A percentile compares a stretch with the other conserved stretches of the same genome.
These are phyloP conservation scores for Drosophila pegasa DNA, from an alignment of 2,888 invertebrate species.

Conservation along the genomic window DNA sequence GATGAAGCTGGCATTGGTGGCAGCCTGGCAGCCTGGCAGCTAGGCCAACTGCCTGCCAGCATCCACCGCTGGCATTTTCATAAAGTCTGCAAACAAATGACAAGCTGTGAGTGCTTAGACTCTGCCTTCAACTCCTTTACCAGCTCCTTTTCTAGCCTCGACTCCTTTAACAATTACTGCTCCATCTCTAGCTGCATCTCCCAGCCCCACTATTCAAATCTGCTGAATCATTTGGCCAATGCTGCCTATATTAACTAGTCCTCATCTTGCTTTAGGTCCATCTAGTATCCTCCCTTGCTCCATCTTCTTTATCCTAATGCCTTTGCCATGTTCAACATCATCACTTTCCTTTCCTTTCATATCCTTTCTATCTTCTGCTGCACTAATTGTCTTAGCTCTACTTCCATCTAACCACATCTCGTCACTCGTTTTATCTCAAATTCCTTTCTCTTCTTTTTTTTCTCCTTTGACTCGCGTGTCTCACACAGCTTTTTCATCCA, in stretches of 20 bases:
- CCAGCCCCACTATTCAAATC: not conserved
- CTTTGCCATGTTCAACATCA: not conserved
- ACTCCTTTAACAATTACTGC: not conserved
- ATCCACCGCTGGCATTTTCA: conserved; percentile 47
- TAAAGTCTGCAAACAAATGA: conserved; percentile 78
- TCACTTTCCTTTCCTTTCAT: not conserved
- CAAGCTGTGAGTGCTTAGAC: conserved; percentile 54
- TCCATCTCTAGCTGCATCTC: not conserved
- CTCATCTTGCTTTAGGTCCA: not conserved
- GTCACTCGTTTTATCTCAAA: not conserved
- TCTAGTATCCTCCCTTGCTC: too few relatives aligned
- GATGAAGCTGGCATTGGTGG: conserved; percentile 72
- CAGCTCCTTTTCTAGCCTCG: not conserved
- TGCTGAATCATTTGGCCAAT: not conserved
- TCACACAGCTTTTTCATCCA: not conserved
- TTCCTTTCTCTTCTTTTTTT: not conserved
- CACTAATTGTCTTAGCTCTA: not conserved
- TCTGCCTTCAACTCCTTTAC: not conserved
- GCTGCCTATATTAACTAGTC: too few relatives aligned
- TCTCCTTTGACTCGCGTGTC: not conserved
- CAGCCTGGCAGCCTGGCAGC: conserved; percentile 40
- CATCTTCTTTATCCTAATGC: not conserved
- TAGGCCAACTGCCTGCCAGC: conserved; percentile 6
- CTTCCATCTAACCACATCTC: not conserved
- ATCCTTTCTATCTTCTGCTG: not conserved